Base-by-base conservation (phyloP, 2,113 vertebrate genomes). In the Phycodurus eques region DNA sequence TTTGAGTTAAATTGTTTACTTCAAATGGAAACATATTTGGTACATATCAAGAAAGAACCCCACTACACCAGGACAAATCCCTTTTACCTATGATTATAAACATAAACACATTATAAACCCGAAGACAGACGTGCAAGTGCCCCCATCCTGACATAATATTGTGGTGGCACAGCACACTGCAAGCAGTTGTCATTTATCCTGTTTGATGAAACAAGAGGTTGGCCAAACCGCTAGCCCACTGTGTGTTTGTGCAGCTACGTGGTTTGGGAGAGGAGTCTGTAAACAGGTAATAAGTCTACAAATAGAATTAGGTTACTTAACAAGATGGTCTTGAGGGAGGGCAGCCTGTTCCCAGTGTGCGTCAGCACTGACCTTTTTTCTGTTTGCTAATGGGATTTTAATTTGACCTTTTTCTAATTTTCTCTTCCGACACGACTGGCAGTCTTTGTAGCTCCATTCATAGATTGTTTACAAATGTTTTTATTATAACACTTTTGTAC, bases 311-410 rank as follows among this genome's bases (percentile, higher is more conserved):
- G 66, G 71, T 75, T 77, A 86, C 88, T 90, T 89, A 89, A 87
- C 83, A 83, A 87, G 89, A 87, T 78, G 77, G 90, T 88, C 80
- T 83, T 80, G 68, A 84, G 78, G 84, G 87, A 88, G 78, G 75
- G 70, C 83, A 27, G 75, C 71, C 82, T 80, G 82, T 72, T 78
- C 87, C 77, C 70, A 20, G 75, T 78, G 77, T 89, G 88, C 93
- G 91, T 94, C 93, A 93, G 91, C 87, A 85, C 88, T 91, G 91
- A 92, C 88, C 90, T 91, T 92, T 92, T 87, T 91, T 75, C 87
- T 94, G 92, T 93, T 93, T 93, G 84, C 87, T 88, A 19, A 93
- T 91, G 84, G 89, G 89, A 90, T 93, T 90, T 65, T 88, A 74
- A 88, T 92, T 93, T 93, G 89, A 87, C 60, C 80, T 83, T 80